Evolutionary conservation across 2,797 vertebrate genomes (phyloP), one percentile per base, ranked within the genome.

Genomic region (Tarsius wallacei): DNA sequence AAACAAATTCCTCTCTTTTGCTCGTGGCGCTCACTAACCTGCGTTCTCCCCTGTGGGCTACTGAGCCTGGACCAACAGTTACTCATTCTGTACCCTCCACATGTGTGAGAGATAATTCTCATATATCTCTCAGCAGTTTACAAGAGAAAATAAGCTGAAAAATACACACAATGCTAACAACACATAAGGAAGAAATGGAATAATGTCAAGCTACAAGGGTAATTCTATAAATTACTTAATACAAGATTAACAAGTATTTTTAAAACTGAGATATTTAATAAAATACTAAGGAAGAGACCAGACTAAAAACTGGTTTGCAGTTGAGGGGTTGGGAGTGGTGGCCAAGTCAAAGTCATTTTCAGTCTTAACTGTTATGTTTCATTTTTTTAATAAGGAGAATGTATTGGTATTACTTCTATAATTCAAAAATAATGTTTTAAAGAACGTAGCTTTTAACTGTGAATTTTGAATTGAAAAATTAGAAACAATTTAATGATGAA

Each of bases 1-100:
- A 36, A 64, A 87, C 28, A 71, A 93, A 84, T 78, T 87, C 88
- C 61, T 91, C 42, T 16, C 78, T 76, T 68, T 81, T 33, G 42
- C 49, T 61, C n/a, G 26, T 21, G 22, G 82, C 64, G 66, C 47
- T 94, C 49, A 33, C n/a, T 22, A 24, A 61, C 80, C 53, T 47
- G 68, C 33, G 53, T 19, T 70, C 19, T 77, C 26, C 16, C 2
- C 74, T 6, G 13, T 49, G 64, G 8, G 63, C 49, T 76, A 31
- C 51, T 14, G n/a, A 91, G 42, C 55, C 33, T 16, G 21, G 59
- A 51, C 59, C 33, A 78, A 66, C 49, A 59, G 31, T 0, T 49
- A 53, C 10, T 57, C 64, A 87, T 13, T 80, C 57, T 59, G 59
- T 57, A 0, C 12, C 6, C 33, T 33, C 31, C 42, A 33, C 36